Evolutionary conservation across 2,113 vertebrate genomes (phyloP).

Genomic region (Otolemur garnettii): DNA sequence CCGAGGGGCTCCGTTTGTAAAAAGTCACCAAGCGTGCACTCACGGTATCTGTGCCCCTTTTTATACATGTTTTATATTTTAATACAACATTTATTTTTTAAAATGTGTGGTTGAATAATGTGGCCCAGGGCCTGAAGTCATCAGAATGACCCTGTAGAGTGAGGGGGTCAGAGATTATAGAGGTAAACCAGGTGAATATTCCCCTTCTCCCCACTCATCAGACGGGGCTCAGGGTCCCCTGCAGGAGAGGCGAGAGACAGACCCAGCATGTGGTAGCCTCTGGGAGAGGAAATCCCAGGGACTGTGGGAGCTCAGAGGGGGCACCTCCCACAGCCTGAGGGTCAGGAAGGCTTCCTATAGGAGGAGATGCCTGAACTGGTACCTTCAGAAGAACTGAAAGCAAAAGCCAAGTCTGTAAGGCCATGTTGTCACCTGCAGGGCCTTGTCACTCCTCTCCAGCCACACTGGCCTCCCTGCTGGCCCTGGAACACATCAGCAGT

Average conservation of each 20-base stretch:
- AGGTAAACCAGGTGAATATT: neutral
- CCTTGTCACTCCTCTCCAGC: rapidly evolving
- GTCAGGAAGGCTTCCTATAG: slow-evolving; percentile 4
- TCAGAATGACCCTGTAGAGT: too few species aligned
- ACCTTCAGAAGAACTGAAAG: neutral
- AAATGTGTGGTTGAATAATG: neutral
- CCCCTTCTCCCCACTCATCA: neutral
- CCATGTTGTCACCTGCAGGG: neutral
- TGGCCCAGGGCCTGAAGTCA: neutral
- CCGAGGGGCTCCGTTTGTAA: neutral
- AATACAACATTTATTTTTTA: neutral
- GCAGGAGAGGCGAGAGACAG: neutral
- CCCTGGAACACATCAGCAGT: too few species aligned
- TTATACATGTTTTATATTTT: neutral
- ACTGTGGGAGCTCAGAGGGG: neutral
- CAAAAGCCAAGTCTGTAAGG: neutral
- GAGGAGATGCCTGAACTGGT: neutral
- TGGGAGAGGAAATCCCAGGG: neutral
- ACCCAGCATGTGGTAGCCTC: neutral
- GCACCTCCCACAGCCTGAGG: neutral
- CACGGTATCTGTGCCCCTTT: neutral
- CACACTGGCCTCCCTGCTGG: neutral
- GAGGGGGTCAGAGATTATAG: neutral
- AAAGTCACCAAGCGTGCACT: neutral
- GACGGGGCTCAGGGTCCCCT: rapidly evolving